Conservation (phyloP, 2,797 vertebrate genomes). For the Aselliscus stoliczkanus region DNA sequence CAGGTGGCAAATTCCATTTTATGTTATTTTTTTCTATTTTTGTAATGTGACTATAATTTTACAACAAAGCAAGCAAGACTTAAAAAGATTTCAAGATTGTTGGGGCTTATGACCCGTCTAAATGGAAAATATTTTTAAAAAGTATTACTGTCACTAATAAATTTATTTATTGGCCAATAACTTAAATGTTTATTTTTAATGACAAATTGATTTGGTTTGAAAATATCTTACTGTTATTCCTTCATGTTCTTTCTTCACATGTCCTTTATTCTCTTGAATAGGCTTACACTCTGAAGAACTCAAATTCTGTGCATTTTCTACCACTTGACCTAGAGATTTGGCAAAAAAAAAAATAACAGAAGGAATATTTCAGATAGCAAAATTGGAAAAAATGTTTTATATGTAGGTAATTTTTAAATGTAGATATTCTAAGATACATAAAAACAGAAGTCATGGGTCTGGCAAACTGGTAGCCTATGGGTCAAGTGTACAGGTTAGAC, state of each 20-base stretch:
- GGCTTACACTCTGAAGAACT: constrained; percentile 82
- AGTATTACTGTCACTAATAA: not conserved
- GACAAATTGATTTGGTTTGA: not conserved
- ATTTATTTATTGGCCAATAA: not conserved
- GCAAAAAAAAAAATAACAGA: not conserved
- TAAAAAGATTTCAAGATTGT: not conserved
- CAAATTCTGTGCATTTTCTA: constrained; percentile 86
- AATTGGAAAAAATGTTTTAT: not conserved
- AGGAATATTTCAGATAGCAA: constrained; percentile 14
- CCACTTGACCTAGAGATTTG: constrained; percentile 85
- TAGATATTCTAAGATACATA: not conserved
- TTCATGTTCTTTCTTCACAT: constrained; percentile 83
- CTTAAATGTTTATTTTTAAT: not conserved
- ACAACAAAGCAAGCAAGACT: constrained; percentile 1
- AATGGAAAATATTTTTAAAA: not conserved
- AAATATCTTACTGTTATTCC: constrained; percentile 86
- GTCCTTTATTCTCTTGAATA: constrained; percentile 80
- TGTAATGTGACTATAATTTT: constrained; percentile 9
- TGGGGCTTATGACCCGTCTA: not conserved
- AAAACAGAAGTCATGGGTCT: not conserved
- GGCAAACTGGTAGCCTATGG: not conserved
- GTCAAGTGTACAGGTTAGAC: not conserved
- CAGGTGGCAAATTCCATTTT: not conserved
- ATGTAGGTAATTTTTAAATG: not conserved
- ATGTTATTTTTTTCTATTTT: not conserved